These are phyloP conservation scores for Montipora capricornis DNA, from an alignment of 64 coral and sea anemone species.

Conservation along the genomic window DNA sequence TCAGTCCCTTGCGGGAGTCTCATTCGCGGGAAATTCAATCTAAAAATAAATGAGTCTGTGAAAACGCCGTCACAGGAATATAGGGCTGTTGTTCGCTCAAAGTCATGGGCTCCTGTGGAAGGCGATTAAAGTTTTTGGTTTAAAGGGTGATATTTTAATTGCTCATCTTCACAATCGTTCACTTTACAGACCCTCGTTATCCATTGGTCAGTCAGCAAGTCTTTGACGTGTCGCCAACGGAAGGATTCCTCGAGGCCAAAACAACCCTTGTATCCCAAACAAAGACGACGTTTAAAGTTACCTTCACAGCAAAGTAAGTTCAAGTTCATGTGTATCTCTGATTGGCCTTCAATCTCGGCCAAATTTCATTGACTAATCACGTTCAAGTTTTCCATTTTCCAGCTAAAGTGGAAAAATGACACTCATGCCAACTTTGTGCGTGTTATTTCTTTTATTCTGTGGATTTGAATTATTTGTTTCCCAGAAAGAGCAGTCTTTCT, in stretches of 20 bases:
- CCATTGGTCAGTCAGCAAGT: slow-evolving; percentile 79
- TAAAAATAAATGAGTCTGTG: no score
- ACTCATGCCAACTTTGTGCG: no score
- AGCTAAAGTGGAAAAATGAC: no score
- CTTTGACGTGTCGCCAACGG: slow-evolving; percentile 71
- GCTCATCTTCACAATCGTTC: neutral
- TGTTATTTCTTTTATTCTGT: no score
- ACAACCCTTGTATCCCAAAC: slow-evolving; percentile 75
- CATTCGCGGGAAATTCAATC: no score
- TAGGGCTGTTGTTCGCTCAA: no score
- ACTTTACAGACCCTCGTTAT: slow-evolving; percentile 76
- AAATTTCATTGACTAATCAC: neutral
- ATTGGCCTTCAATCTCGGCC: neutral
- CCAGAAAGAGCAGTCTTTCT: no score
- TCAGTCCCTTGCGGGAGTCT: no score
- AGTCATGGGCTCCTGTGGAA: neutral
- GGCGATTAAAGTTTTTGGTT: no score
- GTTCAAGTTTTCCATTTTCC: no score
- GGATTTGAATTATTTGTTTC: no score
- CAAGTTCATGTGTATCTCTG: neutral
- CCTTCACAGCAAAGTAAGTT: slow-evolving; percentile 90
- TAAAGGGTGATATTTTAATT: neutral
- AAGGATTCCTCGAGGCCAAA: slow-evolving; percentile 87
- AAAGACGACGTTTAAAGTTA: slow-evolving; percentile 82
- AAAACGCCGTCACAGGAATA: no score